Evolutionary conservation across 2,113 vertebrate genomes (phyloP), one percentile per base, ranked within the genome.

Genomic region (Cyprinodon variegatus): DNA sequence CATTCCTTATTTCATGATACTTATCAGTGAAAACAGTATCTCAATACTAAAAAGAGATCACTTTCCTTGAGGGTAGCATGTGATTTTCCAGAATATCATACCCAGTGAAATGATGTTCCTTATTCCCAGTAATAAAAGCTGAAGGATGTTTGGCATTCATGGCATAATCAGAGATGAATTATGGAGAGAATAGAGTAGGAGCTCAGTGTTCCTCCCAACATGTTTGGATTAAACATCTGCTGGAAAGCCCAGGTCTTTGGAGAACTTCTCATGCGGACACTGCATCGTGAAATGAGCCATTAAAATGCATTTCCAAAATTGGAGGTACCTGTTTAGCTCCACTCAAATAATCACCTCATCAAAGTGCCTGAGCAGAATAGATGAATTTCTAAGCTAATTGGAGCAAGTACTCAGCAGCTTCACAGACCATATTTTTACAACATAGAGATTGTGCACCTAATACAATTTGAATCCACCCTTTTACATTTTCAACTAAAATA

Each of bases 301-400:
- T 57, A n/a, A 57, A 57, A 57, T 57, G 50, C 50, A 57, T 57
- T n/a, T 20, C 50, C 50, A n/a, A 57, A 57, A n/a, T 57, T 57
- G n/a, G 50, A 57, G 50, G 17, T 57, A 57, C 50, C 50, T 57
- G 50, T 57, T 57, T n/a, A 57, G 50, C 50, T 57, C 50, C 8
- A n/a, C 17, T 57, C 50, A 57, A 57, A 57, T 57, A n/a, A 57
- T n/a, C 50, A 57, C 50, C 9, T 57, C 50, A 57, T 57, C 50
- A 57, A 57, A 57, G 50, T 20, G 17, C 50, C 50, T n/a, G 50
- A 57, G 50, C 50, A 57, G 50, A n/a, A 57, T 57, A 57, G n/a
- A 20, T 9, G 20, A 57, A 57, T n/a, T 57, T 17, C 20, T 20
- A 20, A n/a, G 50, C 50, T 57, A 57, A 57, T 57, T 57, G 50